Evolutionary conservation across 2,797 vertebrate genomes (phyloP), one percentile per base, ranked within the genome.

Genomic region (Poeciliopsis presidionis): DNA sequence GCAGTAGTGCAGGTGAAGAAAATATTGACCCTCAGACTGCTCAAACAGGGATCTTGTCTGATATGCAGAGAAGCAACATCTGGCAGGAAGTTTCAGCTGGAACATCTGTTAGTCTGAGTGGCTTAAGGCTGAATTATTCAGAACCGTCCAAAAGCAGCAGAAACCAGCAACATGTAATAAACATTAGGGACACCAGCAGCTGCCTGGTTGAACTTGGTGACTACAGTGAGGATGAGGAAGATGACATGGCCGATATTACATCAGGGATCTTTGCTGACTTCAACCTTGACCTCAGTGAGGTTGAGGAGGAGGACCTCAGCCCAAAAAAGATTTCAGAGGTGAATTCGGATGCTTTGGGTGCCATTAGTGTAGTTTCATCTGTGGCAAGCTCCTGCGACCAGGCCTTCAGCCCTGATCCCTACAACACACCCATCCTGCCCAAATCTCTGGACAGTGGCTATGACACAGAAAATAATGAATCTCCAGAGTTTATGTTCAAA

Each of bases 391-490:
- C 94, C 71, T 95, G 92, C 67, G 96, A 97, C 72, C 90, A 92
- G 80, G 94, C 91, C 39, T 95, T 96, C 80, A 96, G 94, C 59
- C 95, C 94, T 0, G 94, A 95, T 81, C 89, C 90, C 16, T 96
- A 96, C 77, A 74, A 87, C 1, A 91, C 94, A 0, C 84, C 95
- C 0, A 91, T 96, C 76, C 95, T 97, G 61, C 96, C 97, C 30
- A 97, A 97, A 71, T 98, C 98, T 4, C 86, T 97, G 7, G 98
- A 99, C 90, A 99, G 98, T 4, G 98, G 98, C 78, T 99, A 99
- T 1, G 98, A 99, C 93, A 99, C 98, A 0, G 98, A 99, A 92
- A 99, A 99, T 90, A 97, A 98, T 0, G 98, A 98, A 89, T 99
- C 98, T 4, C 98, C 98, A 0, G 97, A 99, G 91, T 98, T 99